phyloP scores from a whole-genome alignment of 2,888 invertebrate species.

The Stramonita haemastoma region DNA sequence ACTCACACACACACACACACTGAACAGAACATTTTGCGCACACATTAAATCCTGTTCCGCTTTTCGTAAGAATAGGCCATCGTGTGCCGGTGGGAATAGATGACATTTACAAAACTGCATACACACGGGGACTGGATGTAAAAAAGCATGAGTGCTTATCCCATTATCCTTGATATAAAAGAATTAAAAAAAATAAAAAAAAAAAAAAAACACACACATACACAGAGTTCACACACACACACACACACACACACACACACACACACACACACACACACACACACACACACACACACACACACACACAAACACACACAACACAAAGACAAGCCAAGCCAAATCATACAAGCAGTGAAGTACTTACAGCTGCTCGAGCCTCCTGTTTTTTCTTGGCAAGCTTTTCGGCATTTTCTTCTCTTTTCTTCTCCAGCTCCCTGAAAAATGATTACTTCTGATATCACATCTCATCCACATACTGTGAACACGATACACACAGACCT shows the following conservation, averaged over 20 bases:
- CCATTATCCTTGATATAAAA: no score
- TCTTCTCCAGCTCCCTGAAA: slow-evolving; percentile 86
- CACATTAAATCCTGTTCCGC: no score
- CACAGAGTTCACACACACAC: not conserved
- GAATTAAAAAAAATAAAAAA: not conserved
- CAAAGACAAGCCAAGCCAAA: no score
- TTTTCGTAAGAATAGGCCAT: no score
- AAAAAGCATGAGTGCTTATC: no score
- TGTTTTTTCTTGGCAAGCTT: slow-evolving; percentile 87
- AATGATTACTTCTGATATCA: not conserved
- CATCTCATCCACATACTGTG: no score
- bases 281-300: not conserved
- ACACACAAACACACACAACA: not conserved
- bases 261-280: not conserved
- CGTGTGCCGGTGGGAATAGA: no score
- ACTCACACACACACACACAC: no score
- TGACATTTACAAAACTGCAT: no score
- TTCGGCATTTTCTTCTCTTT: slow-evolving; percentile 87
- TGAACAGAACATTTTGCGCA: not conserved
- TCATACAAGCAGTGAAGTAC: slow-evolving; percentile 44
- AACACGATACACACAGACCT: no score
- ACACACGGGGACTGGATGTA: no score
- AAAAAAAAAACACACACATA: not conserved
- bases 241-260: not conserved
- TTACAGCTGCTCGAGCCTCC: slow-evolving; percentile 90